Percentiles rank a stretch among this genome's conserved stretches.
These are phyloP conservation scores for Volucella bombylans DNA, from an alignment of 2,888 invertebrate species.

Conservation along the genomic window DNA sequence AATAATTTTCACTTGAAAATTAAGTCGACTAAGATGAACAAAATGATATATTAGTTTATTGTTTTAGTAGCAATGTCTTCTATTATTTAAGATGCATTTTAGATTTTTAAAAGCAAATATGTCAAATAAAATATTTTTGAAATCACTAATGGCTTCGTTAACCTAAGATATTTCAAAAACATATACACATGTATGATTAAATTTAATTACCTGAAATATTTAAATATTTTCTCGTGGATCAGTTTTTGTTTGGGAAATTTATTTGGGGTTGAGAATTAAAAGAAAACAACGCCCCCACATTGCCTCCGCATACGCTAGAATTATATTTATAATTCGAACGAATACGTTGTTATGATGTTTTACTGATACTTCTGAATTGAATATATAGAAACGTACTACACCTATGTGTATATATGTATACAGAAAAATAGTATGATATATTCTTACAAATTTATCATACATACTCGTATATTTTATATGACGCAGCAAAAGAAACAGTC, in stretches of 20 bases:
- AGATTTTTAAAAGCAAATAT: no score
- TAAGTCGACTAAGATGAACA: no score
- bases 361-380: constrained; percentile 27
- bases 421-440: no score
- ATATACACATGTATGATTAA: not conserved
- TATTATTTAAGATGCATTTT: no score
- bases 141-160: no score
- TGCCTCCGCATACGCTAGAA: constrained; percentile 19
- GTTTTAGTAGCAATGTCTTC: no score
- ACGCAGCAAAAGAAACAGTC: constrained; percentile 35
- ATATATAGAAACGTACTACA: not conserved
- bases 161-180: no score
- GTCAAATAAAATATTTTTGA: no score
- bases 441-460: no score
- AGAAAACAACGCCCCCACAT: constrained; percentile 36
- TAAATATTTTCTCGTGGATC: constrained; percentile 11
- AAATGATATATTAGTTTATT: no score
- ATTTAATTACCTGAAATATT: constrained; percentile 1
- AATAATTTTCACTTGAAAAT: no score
- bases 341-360: not conserved
- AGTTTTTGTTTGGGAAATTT: constrained; percentile 25
- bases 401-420: no score
- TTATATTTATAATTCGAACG: constrained; percentile 47
- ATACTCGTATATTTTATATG: not conserved
- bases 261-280: not conserved